These are phyloP conservation scores for Bombyx mori DNA, from an alignment of 1,140 invertebrate species.

Conservation along the genomic window ASM3026992v2 NC_085117.1:20554001-20554500, in stretches of 20 bases:
- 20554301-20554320: conserved; percentile 57
- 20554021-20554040: too few relatives aligned
- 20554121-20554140: too few relatives aligned
- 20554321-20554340: conserved; percentile 51
- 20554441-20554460: conserved; percentile 15
- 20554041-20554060: too few relatives aligned
- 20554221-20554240: not conserved
- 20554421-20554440: conserved; percentile 47
- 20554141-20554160: too few relatives aligned
- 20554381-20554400: conserved; percentile 67
- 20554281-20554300: conserved; percentile 37
- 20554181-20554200: too few relatives aligned
- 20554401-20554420: conserved; percentile 60
- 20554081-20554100: too few relatives aligned
- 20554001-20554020: too few relatives aligned
- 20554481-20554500: conserved; percentile 18
- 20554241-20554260: conserved; percentile 1
- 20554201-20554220: too few relatives aligned
- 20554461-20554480: conserved; percentile 16
- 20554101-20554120: too few relatives aligned
- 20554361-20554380: conserved; percentile 67
- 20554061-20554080: too few relatives aligned
- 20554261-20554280: conserved; percentile 6
- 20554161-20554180: too few relatives aligned
- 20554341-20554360: conserved; percentile 66